phyloP scores from a whole-genome alignment of 92 coral and sea anemone species.

The Epizoanthus rinbou region DNA sequence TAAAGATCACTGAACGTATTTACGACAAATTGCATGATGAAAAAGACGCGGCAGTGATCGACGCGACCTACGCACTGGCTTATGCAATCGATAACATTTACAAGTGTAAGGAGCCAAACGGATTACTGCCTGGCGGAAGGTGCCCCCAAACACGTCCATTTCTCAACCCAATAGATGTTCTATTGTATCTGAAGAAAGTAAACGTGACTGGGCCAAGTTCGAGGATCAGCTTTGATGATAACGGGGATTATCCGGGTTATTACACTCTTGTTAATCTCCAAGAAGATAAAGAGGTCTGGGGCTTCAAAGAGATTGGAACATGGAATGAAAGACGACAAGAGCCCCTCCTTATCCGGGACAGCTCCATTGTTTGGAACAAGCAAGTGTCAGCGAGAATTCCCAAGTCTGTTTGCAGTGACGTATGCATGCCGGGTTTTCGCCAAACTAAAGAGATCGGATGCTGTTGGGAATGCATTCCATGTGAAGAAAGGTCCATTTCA shows the following conservation, averaged over 20 bases:
- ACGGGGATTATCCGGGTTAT: slow-evolving; percentile 69
- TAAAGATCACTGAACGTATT: slow-evolving; percentile 46
- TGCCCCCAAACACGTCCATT: slow-evolving; percentile 62
- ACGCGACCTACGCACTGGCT: slow-evolving; percentile 88
- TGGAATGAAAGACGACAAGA: slow-evolving; percentile 53
- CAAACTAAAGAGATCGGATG: slow-evolving; percentile 70
- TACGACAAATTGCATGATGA: slow-evolving; percentile 55
- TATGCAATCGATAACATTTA: slow-evolving; percentile 77
- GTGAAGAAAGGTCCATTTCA: slow-evolving; percentile 61
- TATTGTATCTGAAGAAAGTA: slow-evolving; percentile 58
- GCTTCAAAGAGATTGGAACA: slow-evolving; percentile 64
- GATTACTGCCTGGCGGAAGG: slow-evolving; percentile 28
- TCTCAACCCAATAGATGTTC: slow-evolving; percentile 57
- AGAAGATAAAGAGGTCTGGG: slow-evolving; percentile 47
- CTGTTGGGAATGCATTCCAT: slow-evolving; percentile 83
- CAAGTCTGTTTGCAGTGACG: slow-evolving; percentile 73
- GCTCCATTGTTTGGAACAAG: slow-evolving; percentile 62
- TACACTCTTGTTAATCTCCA: slow-evolving; percentile 76
- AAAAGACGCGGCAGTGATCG: slow-evolving; percentile 73
- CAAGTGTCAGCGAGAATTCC: slow-evolving; percentile 59
- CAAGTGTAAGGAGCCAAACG: slow-evolving; percentile 56
- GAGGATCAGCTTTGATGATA: slow-evolving; percentile 62
- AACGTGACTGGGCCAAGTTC: slow-evolving; percentile 52
- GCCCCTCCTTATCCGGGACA: slow-evolving; percentile 43
- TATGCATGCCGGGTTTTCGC: slow-evolving; percentile 72